Percentiles rank a stretch among this genome's conserved stretches.
Evolutionary conservation across 2,797 vertebrate species (phyloP).

Genomic region (Pipistrellus pygmaeus): DNA sequence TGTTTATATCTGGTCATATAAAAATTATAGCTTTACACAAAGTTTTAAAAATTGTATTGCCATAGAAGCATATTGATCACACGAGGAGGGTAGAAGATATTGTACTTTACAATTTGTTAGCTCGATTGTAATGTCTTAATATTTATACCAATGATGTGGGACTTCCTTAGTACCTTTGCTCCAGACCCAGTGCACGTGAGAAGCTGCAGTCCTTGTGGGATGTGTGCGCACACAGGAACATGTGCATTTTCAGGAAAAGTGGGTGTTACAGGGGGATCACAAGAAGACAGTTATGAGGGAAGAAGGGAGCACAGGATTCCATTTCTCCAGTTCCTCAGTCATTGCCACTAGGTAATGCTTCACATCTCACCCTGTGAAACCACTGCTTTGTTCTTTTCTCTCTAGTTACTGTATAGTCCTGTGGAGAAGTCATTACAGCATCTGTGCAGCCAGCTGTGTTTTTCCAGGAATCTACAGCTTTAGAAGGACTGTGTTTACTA

Average conservation of each 20-base stretch:
- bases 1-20: not conserved
- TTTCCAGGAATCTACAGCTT: not conserved
- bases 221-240: accelerated
- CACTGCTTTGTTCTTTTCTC: not conserved
- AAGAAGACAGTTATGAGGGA: not conserved
- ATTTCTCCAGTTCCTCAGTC: not conserved
- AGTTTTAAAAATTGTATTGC: not conserved
- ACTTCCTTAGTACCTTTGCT: not conserved
- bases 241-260: not conserved
- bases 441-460: not conserved
- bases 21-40: not conserved
- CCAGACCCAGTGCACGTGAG: not conserved
- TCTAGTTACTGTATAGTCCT: not conserved
- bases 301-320: no score
- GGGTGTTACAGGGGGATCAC: no score
- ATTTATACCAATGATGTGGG: not conserved
- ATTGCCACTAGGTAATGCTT: not conserved
- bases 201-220: not conserved
- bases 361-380: not conserved
- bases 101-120: not conserved
- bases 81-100: not conserved
- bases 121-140: not conserved
- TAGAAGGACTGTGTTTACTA: not conserved
- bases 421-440: not conserved
- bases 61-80: not conserved